These are phyloP conservation scores for Semnopithecus entellus DNA, from an alignment of 2,113 vertebrate genomes.

Conservation along the genomic window DNA sequence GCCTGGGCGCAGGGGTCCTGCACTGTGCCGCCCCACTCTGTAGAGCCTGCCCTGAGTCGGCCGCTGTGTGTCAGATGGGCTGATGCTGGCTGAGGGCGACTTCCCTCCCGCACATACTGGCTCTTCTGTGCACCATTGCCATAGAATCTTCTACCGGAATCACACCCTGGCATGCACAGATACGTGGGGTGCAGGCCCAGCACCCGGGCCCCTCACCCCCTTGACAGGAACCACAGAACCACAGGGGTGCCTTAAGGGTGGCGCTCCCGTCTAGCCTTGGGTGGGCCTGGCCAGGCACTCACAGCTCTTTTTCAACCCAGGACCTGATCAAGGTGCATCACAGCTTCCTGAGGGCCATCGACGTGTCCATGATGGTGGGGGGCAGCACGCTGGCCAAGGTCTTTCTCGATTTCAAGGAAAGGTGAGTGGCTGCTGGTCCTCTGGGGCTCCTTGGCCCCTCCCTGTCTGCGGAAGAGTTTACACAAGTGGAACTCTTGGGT, in stretches of 20 bases:
- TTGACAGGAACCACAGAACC: not conserved
- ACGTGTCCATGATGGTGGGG: conserved; percentile 92
- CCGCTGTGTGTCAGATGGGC: not conserved
- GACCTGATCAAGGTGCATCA: conserved; percentile 96
- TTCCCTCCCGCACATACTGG: not conserved
- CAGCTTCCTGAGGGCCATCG: conserved; percentile 93
- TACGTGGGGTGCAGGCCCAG: not conserved
- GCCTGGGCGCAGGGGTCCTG: accelerated
- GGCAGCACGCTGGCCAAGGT: conserved; percentile 92
- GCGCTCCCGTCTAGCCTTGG: accelerated
- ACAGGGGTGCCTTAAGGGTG: accelerated
- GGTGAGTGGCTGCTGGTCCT: conserved; percentile 80
- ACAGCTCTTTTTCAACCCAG: conserved; percentile 77
- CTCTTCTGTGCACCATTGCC: accelerated
- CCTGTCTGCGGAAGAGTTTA: no score
- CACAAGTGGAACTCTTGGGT: accelerated
- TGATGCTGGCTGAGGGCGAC: accelerated
- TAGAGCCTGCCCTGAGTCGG: not conserved
- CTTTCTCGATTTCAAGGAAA: conserved; percentile 98
- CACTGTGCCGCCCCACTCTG: accelerated
- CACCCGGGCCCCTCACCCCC: accelerated
- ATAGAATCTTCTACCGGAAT: accelerated
- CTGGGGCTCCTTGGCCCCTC: not conserved
- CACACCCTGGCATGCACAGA: accelerated
- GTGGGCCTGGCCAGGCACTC: accelerated